Conservation (phyloP, 37 sponge, comb jelly and placozoan species). For the Eunapius fragilis region DNA sequence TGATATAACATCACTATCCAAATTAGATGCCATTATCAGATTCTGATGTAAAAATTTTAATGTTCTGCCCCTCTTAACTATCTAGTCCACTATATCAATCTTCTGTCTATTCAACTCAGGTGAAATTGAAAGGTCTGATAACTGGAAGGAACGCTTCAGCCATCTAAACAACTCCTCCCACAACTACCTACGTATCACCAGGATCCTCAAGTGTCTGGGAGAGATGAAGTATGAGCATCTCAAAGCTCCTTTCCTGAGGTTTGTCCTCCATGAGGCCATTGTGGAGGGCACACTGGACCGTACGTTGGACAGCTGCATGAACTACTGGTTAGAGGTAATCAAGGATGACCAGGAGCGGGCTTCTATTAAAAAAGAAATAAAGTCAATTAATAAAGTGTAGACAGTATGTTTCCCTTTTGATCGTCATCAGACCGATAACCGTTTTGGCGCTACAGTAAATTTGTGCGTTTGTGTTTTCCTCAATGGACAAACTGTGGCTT, state of each 20-base stretch:
- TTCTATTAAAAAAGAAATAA: background rate
- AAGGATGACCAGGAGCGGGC: constrained; percentile 37
- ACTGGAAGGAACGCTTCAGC: constrained; percentile 47
- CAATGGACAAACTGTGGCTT: too few relatives aligned
- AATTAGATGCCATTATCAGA: too few relatives aligned
- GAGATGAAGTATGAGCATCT: constrained; percentile 61
- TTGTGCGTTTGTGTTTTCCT: too few relatives aligned
- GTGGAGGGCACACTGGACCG: constrained; percentile 22
- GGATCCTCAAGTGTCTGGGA: constrained; percentile 83
- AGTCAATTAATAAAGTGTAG: background rate
- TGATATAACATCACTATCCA: too few relatives aligned
- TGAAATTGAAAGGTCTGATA: constrained; percentile 38
- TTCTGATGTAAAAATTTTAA: too few relatives aligned
- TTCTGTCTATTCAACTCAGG: constrained; percentile 1
- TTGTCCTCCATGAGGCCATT: constrained; percentile 66
- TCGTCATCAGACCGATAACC: too few relatives aligned
- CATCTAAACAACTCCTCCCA: constrained; percentile 64
- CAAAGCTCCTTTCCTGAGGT: constrained; percentile 64
- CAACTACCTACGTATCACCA: constrained; percentile 80
- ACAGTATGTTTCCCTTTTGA: background rate
- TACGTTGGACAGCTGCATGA: constrained; percentile 62
- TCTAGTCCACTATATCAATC: too few relatives aligned
- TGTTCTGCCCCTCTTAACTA: too few relatives aligned
- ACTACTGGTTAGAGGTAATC: constrained; percentile 80
- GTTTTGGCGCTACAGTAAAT: too few relatives aligned